These are phyloP conservation scores for Siniperca chuatsi DNA, from an alignment of 2,113 vertebrate genomes.

Conservation along the genomic window DNA sequence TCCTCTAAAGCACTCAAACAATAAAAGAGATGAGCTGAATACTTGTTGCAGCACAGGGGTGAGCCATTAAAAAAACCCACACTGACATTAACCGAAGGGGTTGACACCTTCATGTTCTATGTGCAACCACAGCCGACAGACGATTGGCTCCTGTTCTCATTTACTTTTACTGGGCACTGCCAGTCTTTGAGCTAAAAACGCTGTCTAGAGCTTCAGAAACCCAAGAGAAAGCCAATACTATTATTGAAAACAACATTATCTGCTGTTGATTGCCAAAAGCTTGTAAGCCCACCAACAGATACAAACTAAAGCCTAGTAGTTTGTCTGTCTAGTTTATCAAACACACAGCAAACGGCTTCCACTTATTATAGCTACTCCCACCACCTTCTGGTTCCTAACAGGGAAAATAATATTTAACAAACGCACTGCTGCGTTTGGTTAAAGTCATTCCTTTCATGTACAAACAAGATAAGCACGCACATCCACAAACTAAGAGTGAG, in stretches of 20 bases:
- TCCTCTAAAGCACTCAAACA: slow-evolving; percentile 18
- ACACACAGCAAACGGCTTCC: slow-evolving; percentile 47
- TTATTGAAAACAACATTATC: slow-evolving; percentile 58
- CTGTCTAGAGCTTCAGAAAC: slow-evolving; percentile 40
- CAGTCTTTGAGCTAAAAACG: slow-evolving; percentile 37
- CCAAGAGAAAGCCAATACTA: slow-evolving; percentile 38
- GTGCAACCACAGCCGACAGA: slow-evolving; percentile 15
- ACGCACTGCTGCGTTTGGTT: slow-evolving; percentile 65
- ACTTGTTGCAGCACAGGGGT: neutral
- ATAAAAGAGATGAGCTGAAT: slow-evolving; percentile 19
- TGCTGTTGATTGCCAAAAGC: slow-evolving; percentile 36
- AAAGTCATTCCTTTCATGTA: slow-evolving; percentile 73
- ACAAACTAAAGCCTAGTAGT: slow-evolving; percentile 52
- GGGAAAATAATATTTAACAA: slow-evolving; percentile 81
- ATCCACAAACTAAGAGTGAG: slow-evolving; percentile 44
- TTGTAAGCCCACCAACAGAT: slow-evolving; percentile 40
- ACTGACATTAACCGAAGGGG: slow-evolving; percentile 5
- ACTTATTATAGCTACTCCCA: slow-evolving; percentile 60
- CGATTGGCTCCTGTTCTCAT: slow-evolving; percentile 24
- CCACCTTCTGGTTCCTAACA: slow-evolving; percentile 61
- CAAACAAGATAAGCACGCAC: slow-evolving; percentile 76
- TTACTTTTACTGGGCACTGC: slow-evolving; percentile 16
- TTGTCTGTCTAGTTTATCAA: slow-evolving; percentile 51
- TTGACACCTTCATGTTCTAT: slow-evolving; percentile 27
- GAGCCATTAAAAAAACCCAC: slow-evolving; percentile 18